These are phyloP conservation scores for Prionace glauca DNA, from an alignment of 2,797 vertebrate species.

Conservation along the genomic window DNA sequence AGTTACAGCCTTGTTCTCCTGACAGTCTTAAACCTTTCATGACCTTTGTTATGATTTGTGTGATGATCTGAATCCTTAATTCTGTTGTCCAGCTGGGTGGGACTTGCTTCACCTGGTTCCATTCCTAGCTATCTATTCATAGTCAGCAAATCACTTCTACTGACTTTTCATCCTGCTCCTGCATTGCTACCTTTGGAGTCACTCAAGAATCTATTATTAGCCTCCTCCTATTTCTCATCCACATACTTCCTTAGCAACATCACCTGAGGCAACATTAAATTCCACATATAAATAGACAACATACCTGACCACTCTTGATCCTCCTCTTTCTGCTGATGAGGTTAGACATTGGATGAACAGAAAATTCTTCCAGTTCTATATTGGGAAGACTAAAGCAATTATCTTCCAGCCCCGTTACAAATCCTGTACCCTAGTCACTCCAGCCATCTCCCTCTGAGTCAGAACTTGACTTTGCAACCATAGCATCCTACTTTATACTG, in stretches of 20 bases:
- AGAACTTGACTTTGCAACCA: background rate
- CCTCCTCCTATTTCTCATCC: background rate
- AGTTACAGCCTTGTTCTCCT: background rate
- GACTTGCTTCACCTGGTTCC: background rate
- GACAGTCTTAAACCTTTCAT: background rate
- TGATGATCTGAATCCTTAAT: background rate
- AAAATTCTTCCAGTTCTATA: background rate
- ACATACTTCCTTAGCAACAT: background rate
- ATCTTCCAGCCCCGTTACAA: background rate
- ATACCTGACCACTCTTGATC: background rate
- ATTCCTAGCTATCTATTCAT: background rate
- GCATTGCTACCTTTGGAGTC: background rate
- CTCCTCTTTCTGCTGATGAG: background rate
- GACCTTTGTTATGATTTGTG: background rate
- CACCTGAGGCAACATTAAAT: background rate
- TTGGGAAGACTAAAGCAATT: too few species aligned
- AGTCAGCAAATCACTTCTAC: background rate
- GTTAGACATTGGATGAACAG: background rate
- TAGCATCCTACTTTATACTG: background rate
- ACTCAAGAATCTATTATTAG: background rate
- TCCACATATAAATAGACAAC: background rate
- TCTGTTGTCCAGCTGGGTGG: background rate
- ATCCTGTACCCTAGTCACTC: background rate
- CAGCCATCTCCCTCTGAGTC: background rate
- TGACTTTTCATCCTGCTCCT: background rate